These are phyloP conservation scores for Lathronympha strigana DNA, from an alignment of 2,888 invertebrate species.

Conservation along the genomic window DNA sequence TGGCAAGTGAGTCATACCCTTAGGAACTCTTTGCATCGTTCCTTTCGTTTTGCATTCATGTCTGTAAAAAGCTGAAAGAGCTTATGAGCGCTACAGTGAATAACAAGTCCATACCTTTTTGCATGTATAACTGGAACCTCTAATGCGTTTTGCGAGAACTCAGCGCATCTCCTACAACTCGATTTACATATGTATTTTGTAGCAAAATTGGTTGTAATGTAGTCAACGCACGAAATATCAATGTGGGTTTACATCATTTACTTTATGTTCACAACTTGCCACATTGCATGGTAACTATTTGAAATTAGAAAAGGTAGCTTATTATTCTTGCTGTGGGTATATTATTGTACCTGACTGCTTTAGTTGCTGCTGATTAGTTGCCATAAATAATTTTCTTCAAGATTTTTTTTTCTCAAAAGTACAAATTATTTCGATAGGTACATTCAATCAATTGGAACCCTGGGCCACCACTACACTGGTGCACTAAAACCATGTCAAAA, in stretches of 20 bases:
- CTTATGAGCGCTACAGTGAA: neutral
- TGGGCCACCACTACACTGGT: no score
- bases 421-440: no score
- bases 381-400: no score
- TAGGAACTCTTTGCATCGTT: conserved; percentile 17
- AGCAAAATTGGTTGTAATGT: conserved; percentile 27
- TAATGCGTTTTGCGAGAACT: conserved; percentile 11
- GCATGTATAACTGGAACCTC: no score
- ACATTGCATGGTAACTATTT: neutral
- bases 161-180: conserved; percentile 17
- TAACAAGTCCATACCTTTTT: neutral
- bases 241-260: neutral
- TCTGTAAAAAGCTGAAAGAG: neutral
- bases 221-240: conserved; percentile 15
- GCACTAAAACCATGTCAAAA: no score
- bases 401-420: neutral
- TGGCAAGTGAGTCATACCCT: conserved; percentile 25
- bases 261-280: neutral
- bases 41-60: conserved; percentile 11
- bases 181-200: conserved; percentile 31
- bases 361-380: neutral
- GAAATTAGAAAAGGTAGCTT: neutral
- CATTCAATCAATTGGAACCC: no score
- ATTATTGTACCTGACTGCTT: neutral
- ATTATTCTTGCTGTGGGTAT: neutral